Base-by-base conservation (phyloP, 1,140 invertebrate genomes). In the Plectrocnemia conspersa region DNA sequence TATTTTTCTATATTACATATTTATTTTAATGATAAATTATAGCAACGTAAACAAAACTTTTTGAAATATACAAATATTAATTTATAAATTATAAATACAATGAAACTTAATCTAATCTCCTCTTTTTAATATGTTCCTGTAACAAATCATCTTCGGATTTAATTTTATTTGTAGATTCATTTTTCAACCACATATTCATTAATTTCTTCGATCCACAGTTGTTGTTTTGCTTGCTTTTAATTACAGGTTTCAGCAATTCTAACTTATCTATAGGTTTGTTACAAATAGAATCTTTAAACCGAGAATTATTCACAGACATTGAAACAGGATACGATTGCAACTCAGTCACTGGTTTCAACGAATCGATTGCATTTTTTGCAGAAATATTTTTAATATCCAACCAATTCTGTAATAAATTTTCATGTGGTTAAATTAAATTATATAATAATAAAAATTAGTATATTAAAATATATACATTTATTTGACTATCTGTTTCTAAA, bases 311-410 rank as follows among this genome's bases (percentile, higher is more conserved):
- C 0, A 91, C 88, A 42, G 72, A 52, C 42, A 74, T 80, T 1
- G 84, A 82, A 4, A 91, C 87, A 25, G 79, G 78, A 67, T 91
- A 80, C 80, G 81, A 86, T 15, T 67, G 63, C 16, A 91, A 63
- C 11, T 74, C 63, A 38, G 64, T 69, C 2, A 74, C 64, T 21
- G 81, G 79, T 59, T 72, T 75, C 13, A 85, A 61, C 22, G 75
- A 65, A 25, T 67, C 64, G 46, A 84, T 52, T 2, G 82, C 82
- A 66, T 80, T 70, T 10, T 77, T 67, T 29, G 75, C 63, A 33
- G 77, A 65, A 3, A 85, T 72, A 45, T 78, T 67, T 47, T 77
- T 77, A 63, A 74, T 78, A 64, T 88, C 79, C 38, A 91, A 63
- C 88, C 88, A 90, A 44, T 78, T 68, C 83, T 85, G 58, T 22